A percentile compares a stretch with the other conserved stretches of the same genome.
These are phyloP conservation scores for Steinernema khuongi DNA, from an alignment of 1,140 invertebrate species.

Conservation along the genomic window DNA sequence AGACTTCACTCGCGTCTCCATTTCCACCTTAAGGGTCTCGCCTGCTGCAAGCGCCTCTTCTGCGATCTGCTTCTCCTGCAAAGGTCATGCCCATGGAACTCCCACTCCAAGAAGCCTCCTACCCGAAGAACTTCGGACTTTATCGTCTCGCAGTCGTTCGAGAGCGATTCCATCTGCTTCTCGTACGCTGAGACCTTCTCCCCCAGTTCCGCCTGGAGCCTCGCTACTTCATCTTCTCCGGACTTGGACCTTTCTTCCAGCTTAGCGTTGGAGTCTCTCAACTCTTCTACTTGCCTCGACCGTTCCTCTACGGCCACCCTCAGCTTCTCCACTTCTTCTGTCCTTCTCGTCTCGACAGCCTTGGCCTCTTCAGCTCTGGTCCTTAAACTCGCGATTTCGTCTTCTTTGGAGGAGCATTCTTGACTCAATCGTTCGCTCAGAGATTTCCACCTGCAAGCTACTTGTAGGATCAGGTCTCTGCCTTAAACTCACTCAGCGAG, in stretches of 20 bases:
- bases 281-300: background rate
- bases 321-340: background rate
- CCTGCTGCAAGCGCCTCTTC: no score
- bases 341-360: background rate
- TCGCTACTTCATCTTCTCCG: conserved; percentile 1
- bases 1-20: background rate
- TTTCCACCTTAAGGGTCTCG: no score
- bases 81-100: no score
- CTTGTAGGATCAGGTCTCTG: no score
- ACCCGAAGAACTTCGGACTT: background rate
- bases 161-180: conserved; percentile 5
- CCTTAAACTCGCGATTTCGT: background rate
- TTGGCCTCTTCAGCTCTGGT: background rate
- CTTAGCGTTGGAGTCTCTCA: background rate
- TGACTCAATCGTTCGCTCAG: no score
- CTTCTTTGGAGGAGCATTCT: conserved; percentile 20
- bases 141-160: background rate
- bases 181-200: conserved; percentile 5
- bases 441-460: no score
- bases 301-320: background rate
- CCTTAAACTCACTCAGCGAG: background rate
- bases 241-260: conserved; percentile 11
- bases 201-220: background rate
- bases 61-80: no score
- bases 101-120: no score